Evolutionary conservation across 2,888 invertebrate genomes (phyloP).

Genomic region (Prosopocoilus inquinatus): DNA sequence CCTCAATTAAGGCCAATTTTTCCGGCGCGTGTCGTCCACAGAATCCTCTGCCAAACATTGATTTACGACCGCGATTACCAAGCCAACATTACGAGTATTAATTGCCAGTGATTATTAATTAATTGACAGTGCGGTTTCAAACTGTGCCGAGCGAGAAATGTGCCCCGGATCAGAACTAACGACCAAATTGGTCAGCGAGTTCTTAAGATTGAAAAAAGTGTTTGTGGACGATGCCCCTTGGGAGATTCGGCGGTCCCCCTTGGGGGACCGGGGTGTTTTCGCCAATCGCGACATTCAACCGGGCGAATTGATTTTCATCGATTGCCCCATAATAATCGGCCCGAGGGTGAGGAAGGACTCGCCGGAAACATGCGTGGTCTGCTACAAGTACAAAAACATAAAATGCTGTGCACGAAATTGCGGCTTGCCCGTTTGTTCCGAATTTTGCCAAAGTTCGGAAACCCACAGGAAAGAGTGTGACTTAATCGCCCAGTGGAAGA

Average conservation of each 20-base stretch:
- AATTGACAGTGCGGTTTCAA: too few relatives aligned
- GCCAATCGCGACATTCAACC: conserved; percentile 63
- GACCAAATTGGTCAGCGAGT: neutral
- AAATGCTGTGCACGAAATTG: conserved; percentile 61
- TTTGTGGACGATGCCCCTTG: conserved; percentile 51
- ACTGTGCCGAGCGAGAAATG: too few relatives aligned
- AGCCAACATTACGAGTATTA: too few relatives aligned
- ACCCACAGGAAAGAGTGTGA: conserved; percentile 65
- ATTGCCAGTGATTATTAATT: too few relatives aligned
- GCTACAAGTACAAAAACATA: conserved; percentile 55
- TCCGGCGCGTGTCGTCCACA: too few relatives aligned
- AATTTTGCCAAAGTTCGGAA: conserved; percentile 59
- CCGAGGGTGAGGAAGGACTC: conserved; percentile 59
- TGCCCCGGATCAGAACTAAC: too few relatives aligned
- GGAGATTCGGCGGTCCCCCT: conserved; percentile 59
- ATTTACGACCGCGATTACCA: too few relatives aligned
- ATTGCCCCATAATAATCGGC: conserved; percentile 68
- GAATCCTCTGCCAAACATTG: too few relatives aligned
- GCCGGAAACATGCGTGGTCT: conserved; percentile 65
- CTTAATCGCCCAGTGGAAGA: conserved; percentile 59
- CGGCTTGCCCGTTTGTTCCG: conserved; percentile 68
- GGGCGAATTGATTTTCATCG: conserved; percentile 71
- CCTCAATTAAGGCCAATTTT: too few relatives aligned
- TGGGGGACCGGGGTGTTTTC: conserved; percentile 71
- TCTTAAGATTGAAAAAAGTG: conserved; percentile 13